Conservation (phyloP, 2,797 vertebrate genomes). For the Potorous gilbertii region DNA sequence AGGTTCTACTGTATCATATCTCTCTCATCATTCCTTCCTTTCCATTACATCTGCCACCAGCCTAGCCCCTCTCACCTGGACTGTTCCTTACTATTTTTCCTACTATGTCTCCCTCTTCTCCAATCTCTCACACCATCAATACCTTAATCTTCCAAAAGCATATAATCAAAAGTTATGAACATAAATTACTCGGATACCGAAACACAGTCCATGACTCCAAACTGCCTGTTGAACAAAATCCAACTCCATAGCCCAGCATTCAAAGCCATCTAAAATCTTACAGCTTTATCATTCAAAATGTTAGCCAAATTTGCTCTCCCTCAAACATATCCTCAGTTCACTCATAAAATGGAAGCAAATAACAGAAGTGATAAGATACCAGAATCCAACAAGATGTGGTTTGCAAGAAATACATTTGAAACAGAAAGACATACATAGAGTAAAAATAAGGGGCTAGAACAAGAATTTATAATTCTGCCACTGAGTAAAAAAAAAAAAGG, state of each 20-base stretch:
- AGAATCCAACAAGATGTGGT: too few relatives aligned
- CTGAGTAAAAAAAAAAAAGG: neutral
- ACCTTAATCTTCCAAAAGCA: neutral
- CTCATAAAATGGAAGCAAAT: neutral
- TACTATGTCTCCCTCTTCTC: neutral
- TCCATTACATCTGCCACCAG: neutral
- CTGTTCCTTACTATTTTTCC: neutral
- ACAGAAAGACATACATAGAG: too few relatives aligned
- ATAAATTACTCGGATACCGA: neutral
- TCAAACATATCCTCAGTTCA: neutral
- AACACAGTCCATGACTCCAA: neutral
- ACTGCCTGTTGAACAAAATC: neutral
- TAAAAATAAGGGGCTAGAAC: too few relatives aligned
- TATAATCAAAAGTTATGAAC: neutral
- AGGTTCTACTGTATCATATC: neutral
- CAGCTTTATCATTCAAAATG: neutral
- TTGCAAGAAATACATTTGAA: too few relatives aligned
- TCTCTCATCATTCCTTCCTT: neutral
- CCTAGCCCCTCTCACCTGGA: neutral
- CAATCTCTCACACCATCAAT: neutral
- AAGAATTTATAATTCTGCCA: neutral
- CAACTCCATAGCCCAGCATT: neutral
- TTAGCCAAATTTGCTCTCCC: neutral
- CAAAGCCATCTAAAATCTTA: neutral
- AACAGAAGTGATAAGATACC: too few relatives aligned